These are phyloP conservation scores for Drosophila hydei DNA, from an alignment of 1,140 invertebrate species.

Conservation along the genomic window DNA sequence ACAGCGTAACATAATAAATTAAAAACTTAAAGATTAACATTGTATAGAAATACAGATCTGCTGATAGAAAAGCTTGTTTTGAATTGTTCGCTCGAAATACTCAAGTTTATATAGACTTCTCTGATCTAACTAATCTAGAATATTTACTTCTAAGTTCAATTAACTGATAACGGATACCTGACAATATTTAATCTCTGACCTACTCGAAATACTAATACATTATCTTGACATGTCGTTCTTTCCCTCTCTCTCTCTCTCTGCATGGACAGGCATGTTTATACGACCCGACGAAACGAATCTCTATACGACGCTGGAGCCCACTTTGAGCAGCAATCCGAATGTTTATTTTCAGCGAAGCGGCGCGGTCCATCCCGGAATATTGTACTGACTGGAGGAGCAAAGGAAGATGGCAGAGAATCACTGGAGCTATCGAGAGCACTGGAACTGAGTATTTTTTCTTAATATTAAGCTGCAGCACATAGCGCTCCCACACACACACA, in stretches of 20 bases:
- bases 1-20: too few relatives aligned
- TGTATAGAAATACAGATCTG: too few relatives aligned
- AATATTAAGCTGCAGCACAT: slow-evolving; percentile 62
- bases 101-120: too few relatives aligned
- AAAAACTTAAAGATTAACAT: too few relatives aligned
- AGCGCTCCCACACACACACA: slow-evolving; percentile 30
- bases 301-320: slow-evolving; percentile 92
- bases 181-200: background rate
- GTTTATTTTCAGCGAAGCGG: slow-evolving; percentile 92
- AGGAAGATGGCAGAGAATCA: slow-evolving; percentile 42
- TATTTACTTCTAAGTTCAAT: too few relatives aligned
- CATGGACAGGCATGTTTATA: slow-evolving; percentile 88
- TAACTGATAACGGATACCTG: background rate
- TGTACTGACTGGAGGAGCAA: slow-evolving; percentile 86
- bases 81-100: too few relatives aligned
- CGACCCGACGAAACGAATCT: slow-evolving; percentile 91
- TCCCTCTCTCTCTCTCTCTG: background rate
- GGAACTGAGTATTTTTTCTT: slow-evolving; percentile 79
- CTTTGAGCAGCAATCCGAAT: slow-evolving; percentile 92
- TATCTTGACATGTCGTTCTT: background rate
- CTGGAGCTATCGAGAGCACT: slow-evolving; percentile 73
- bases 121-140: too few relatives aligned
- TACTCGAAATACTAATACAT: background rate
- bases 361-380: slow-evolving; percentile 91
- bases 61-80: too few relatives aligned